These are phyloP conservation scores for Rhopilema esculentum DNA, from an alignment of 30 jellyfish, hydroid and myxozoan genomes.

Conservation along the genomic window DNA sequence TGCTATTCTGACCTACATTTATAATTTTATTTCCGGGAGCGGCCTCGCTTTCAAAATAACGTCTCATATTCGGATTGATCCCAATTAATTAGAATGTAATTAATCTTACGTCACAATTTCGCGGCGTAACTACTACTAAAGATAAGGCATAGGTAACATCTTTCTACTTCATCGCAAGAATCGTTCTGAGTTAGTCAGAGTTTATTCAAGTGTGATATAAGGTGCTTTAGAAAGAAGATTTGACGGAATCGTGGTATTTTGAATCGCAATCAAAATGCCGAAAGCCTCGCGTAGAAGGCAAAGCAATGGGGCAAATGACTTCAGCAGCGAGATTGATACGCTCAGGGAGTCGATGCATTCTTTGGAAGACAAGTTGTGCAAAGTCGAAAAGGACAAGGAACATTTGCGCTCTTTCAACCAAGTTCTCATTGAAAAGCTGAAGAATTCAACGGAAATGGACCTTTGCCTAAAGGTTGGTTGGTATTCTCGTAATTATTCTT, in stretches of 20 bases:
- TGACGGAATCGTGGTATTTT: no score
- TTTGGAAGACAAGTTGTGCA: not conserved
- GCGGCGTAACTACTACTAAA: not conserved
- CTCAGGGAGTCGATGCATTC: not conserved
- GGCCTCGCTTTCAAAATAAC: not conserved
- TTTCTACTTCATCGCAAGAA: not conserved
- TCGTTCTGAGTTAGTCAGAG: not conserved
- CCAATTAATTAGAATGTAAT: not conserved
- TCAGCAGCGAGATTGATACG: not conserved
- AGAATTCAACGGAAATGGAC: not conserved
- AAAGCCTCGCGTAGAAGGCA: not conserved
- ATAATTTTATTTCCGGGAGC: no score
- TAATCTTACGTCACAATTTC: not conserved
- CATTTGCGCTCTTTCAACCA: not conserved
- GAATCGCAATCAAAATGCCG: not conserved
- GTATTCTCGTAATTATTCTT: no score
- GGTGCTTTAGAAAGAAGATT: not conserved
- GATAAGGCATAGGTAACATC: not conserved
- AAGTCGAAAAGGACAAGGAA: not conserved
- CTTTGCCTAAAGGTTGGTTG: not conserved
- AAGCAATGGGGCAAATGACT: not conserved
- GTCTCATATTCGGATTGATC: no score
- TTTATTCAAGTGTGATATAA: not conserved
- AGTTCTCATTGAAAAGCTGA: not conserved
- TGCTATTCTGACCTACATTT: no score